phyloP scores from a whole-genome alignment of 2,888 invertebrate genomes.

The Hypselothyrea guttata region DNA sequence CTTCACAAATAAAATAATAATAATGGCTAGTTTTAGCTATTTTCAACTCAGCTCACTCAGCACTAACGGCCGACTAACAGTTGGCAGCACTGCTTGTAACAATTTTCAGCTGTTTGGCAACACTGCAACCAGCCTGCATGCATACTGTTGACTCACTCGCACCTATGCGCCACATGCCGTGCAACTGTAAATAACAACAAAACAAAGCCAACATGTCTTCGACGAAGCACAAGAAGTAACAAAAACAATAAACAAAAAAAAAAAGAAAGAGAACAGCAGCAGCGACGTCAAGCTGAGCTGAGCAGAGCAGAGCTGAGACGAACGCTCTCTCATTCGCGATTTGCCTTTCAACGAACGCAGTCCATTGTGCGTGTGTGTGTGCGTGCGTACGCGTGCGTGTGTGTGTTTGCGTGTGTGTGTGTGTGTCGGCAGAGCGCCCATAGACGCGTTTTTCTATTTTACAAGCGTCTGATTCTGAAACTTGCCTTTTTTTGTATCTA shows the following conservation, averaged over 20 bases:
- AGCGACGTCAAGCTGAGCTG: background rate
- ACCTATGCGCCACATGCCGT: slow-evolving; percentile 36
- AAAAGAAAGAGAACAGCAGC: slow-evolving; percentile 2
- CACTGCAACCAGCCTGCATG: slow-evolving; percentile 10
- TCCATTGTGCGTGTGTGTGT: slow-evolving; percentile 38
- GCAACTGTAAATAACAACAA: slow-evolving; percentile 29
- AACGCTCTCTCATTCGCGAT: slow-evolving; percentile 48
- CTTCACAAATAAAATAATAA: too few relatives aligned
- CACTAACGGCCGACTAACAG: too few relatives aligned
- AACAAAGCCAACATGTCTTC: slow-evolving; percentile 39
- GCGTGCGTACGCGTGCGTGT: slow-evolving; percentile 1
- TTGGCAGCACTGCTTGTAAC: background rate
- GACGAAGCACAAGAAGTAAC: slow-evolving; percentile 1
- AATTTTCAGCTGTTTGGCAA: slow-evolving; percentile 29
- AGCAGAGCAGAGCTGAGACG: slow-evolving; percentile 11
- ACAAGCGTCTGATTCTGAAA: slow-evolving; percentile 2
- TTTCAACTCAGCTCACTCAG: too few relatives aligned
- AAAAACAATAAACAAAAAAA: background rate
- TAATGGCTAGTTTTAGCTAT: too few relatives aligned
- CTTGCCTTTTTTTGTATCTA: slow-evolving; percentile 3
- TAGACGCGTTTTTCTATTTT: background rate
- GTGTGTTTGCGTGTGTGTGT: slow-evolving; percentile 1
- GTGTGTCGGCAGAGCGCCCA: background rate
- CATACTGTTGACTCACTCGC: slow-evolving; percentile 39
- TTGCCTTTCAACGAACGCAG: slow-evolving; percentile 49